These are phyloP conservation scores for Ctenosaura bakeri DNA, from an alignment of 2,797 vertebrate genomes.

Conservation along the genomic window DNA sequence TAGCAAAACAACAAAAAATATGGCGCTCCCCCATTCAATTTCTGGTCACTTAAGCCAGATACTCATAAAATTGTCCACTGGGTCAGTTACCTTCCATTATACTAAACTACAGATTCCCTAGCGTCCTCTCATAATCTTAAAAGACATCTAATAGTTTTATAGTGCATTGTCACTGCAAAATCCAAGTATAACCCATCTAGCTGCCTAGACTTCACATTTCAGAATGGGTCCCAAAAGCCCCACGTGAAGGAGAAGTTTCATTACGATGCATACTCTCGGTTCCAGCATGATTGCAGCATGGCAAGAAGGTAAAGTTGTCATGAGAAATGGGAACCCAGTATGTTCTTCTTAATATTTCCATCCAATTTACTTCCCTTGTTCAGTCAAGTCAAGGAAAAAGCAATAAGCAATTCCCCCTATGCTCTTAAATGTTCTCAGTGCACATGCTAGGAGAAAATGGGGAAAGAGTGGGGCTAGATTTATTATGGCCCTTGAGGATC, in stretches of 20 bases:
- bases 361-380: neutral
- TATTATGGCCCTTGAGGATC: neutral
- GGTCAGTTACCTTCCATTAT: neutral
- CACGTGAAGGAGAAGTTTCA: neutral
- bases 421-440: neutral
- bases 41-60: neutral
- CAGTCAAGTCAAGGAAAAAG: neutral
- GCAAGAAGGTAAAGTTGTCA: neutral
- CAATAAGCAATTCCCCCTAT: neutral
- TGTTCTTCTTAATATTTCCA: neutral
- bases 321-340: neutral
- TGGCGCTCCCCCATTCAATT: neutral
- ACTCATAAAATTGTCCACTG: neutral
- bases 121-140: neutral
- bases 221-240: neutral
- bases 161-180: neutral
- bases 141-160: neutral
- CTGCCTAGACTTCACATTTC: too few relatives aligned
- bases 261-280: neutral
- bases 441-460: neutral
- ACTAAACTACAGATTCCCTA: rapidly evolving
- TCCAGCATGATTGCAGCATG: too few relatives aligned
- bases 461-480: too few relatives aligned
- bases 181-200: neutral
- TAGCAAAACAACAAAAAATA: neutral